Base-by-base conservation (phyloP, 2,113 vertebrate species). In the Scytalopus superciliaris region DNA sequence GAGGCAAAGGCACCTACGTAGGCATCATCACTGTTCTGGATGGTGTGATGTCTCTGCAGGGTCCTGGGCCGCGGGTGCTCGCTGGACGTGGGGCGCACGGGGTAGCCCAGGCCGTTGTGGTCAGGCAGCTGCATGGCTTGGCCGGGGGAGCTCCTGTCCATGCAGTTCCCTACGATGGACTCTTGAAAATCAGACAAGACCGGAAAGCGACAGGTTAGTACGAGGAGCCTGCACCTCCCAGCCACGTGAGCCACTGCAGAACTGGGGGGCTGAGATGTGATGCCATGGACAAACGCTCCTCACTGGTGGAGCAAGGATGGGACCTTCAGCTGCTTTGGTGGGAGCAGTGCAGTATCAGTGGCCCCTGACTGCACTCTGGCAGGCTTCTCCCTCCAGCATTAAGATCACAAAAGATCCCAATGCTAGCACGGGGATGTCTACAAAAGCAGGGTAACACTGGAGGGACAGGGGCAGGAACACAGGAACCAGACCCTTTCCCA, bases 21-120 rank as follows among this genome's bases (percentile, higher is more conserved):
- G 95, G 99, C 99, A n/a, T 99, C 99, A 1, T 99, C 99, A 1
- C 99, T 99, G 92, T 98, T 99, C 98, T 99, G 99, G 92, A 99
- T 99, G 91, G 99, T 99, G 98, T 99, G 99, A 94, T 99, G 99
- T 82, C 99, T 98, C 98, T 99, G 99, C 90, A 99, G 98, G 55
- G 98, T 96, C 73, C 99, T 96, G 84, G 98, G 96, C 97, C 99
- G 98, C 42, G 98, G 98, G 49, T 98, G 96, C 56, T 99, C 98
- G 6, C 87, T 96, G 97, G 98, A 97, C 2, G 97, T 44, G 5
- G 98, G 96, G 57, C 98, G 98, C 8, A 97, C 87, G 2, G 98
- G 90, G 86, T 99, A 99, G 69, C 98, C 98, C 31, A 98, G 97
- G 6, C 98, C 99, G 7, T 99, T 99, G 74, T 98, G 99, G 84